Conservation (phyloP, 2,888 invertebrate genomes). For the Cantharis lateralis region DNA sequence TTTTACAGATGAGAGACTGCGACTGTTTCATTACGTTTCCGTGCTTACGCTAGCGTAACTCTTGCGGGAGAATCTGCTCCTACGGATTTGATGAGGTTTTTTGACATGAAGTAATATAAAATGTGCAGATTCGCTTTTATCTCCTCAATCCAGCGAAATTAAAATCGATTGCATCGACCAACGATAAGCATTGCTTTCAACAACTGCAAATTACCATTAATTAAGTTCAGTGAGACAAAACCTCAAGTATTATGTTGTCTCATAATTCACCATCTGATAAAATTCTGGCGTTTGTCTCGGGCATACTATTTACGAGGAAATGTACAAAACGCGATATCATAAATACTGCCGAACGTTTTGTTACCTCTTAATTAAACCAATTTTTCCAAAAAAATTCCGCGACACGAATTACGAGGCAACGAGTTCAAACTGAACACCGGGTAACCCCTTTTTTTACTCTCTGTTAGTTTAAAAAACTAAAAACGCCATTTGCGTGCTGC, state of each 20-base stretch:
- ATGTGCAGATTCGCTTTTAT: neutral
- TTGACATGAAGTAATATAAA: neutral
- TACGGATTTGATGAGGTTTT: neutral
- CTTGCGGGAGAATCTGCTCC: neutral
- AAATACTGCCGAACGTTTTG: neutral
- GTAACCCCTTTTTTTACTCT: neutral
- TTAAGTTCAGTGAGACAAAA: neutral
- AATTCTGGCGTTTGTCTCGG: neutral
- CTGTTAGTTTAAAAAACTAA: neutral
- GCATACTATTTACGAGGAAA: neutral
- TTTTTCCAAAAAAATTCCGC: neutral
- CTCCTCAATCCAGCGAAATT: neutral
- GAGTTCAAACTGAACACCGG: neutral
- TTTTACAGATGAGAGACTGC: neutral
- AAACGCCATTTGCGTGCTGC: neutral
- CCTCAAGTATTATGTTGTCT: neutral
- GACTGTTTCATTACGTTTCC: neutral
- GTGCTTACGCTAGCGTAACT: neutral
- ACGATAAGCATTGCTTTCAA: neutral
- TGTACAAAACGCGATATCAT: neutral
- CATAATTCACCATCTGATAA: neutral
- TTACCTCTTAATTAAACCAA: neutral
- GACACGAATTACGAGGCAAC: no score
- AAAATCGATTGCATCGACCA: no score
- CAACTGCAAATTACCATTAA: neutral